phyloP scores from a whole-genome alignment of 2,888 invertebrate genomes.

The Cylloceria caligata region DNA sequence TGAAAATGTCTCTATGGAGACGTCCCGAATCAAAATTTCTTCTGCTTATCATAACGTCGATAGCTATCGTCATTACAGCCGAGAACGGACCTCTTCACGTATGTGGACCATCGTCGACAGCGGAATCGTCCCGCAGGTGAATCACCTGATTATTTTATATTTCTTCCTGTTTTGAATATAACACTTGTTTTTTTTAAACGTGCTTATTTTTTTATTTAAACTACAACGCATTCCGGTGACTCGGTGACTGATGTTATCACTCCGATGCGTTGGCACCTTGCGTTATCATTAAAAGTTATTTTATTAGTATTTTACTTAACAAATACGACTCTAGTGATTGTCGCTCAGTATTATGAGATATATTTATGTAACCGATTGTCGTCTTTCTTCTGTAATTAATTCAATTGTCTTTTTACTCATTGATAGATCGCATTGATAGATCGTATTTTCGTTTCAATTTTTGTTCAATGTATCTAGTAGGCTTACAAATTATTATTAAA shows the following conservation, averaged over 20 bases:
- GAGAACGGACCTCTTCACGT: slow-evolving; percentile 69
- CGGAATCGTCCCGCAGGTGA: slow-evolving; percentile 65
- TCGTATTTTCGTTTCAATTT: too few relatives aligned
- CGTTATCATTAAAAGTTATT: slow-evolving; percentile 11
- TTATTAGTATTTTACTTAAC: background rate
- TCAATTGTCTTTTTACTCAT: background rate
- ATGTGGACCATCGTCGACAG: slow-evolving; percentile 69
- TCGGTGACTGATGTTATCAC: slow-evolving; percentile 40
- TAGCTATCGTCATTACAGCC: slow-evolving; percentile 62
- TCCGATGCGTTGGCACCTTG: slow-evolving; percentile 43
- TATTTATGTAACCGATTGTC: slow-evolving; percentile 8
- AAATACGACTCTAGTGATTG: background rate
- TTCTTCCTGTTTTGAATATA: slow-evolving; percentile 2
- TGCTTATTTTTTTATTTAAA: background rate
- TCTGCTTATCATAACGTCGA: slow-evolving; percentile 44
- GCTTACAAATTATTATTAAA: too few relatives aligned
- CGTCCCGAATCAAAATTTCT: slow-evolving; percentile 28
- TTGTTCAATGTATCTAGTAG: too few relatives aligned
- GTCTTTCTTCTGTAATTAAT: slow-evolving; percentile 12
- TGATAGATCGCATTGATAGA: background rate
- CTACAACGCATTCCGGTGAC: slow-evolving; percentile 9
- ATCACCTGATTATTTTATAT: slow-evolving; percentile 26
- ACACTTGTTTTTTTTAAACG: background rate
- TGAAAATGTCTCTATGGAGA: slow-evolving; percentile 65
- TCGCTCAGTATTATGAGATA: background rate